Evolutionary conservation across 1,140 invertebrate genomes (phyloP).

Genomic region (Leptopilina clavipes): DNA sequence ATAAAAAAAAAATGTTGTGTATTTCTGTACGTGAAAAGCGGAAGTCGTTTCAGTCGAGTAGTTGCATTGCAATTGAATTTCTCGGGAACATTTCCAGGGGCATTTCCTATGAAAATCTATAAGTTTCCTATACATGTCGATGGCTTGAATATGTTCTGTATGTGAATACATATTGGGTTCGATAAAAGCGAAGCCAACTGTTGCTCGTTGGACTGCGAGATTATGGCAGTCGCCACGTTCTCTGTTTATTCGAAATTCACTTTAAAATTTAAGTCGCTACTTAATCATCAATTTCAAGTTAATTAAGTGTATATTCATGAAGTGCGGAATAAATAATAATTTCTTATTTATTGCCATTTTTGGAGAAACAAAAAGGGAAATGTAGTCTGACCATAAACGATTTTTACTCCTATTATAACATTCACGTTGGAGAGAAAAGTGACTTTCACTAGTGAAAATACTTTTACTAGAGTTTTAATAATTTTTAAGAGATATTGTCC

Average conservation of each 20-base stretch:
- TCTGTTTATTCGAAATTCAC: neutral
- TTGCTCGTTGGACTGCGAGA: neutral
- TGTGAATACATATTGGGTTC: neutral
- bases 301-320: too few relatives aligned
- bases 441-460: too few relatives aligned
- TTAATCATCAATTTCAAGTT: too few relatives aligned
- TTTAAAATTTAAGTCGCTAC: neutral
- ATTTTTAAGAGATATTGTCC: too few relatives aligned
- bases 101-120: slow-evolving; percentile 15
- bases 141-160: neutral
- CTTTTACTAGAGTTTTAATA: too few relatives aligned
- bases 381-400: too few relatives aligned
- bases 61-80: neutral
- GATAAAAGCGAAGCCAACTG: slow-evolving; percentile 1
- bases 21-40: neutral
- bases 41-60: too few relatives aligned
- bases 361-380: too few relatives aligned
- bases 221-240: neutral
- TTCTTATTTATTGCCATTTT: too few relatives aligned
- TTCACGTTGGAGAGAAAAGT: too few relatives aligned
- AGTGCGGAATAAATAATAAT: too few relatives aligned
- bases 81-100: neutral
- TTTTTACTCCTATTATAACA: too few relatives aligned
- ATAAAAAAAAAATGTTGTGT: neutral
- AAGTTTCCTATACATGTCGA: neutral